Percentiles rank a stretch among this genome's conserved stretches.
phyloP scores from a whole-genome alignment of 2,888 invertebrate species.

The Conomelus anceps region DNA sequence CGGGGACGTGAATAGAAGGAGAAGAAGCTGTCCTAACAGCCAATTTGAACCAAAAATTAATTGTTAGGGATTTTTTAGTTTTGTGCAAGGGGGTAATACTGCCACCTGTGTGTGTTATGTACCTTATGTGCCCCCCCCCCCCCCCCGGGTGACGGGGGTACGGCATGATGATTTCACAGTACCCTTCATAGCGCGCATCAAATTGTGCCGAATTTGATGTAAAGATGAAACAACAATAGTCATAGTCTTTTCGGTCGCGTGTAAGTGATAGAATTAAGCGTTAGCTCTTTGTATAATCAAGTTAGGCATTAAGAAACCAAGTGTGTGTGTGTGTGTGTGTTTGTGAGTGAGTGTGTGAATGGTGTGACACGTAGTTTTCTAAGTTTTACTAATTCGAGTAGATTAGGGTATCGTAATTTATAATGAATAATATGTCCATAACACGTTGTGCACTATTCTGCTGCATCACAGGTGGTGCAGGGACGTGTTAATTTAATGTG shows the following conservation, averaged over 20 bases:
- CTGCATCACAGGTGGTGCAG: not conserved
- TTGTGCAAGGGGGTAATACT: not conserved
- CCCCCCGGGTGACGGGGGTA: no score
- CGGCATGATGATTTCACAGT: no score
- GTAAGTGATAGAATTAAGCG: not conserved
- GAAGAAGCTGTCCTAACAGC: not conserved
- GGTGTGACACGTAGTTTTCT: no score
- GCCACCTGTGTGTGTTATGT: not conserved
- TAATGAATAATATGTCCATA: not conserved
- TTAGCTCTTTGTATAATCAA: not conserved
- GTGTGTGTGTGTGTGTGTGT: not conserved
- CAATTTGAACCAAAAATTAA: slow-evolving; percentile 9
- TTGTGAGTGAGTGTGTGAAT: no score
- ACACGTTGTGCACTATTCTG: not conserved
- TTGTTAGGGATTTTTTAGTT: not conserved
- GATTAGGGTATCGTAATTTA: not conserved
- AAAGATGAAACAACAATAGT: not conserved
- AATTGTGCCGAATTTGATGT: not conserved
- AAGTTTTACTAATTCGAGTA: not conserved
- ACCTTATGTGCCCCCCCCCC: not conserved
- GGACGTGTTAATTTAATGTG: not conserved
- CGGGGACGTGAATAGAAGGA: not conserved
- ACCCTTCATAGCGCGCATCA: not conserved
- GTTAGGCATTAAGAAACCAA: not conserved
- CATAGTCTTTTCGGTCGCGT: not conserved